Base-by-base conservation (phyloP, 1,140 invertebrate genomes). In the Lysiphlebus fabarum region DNA sequence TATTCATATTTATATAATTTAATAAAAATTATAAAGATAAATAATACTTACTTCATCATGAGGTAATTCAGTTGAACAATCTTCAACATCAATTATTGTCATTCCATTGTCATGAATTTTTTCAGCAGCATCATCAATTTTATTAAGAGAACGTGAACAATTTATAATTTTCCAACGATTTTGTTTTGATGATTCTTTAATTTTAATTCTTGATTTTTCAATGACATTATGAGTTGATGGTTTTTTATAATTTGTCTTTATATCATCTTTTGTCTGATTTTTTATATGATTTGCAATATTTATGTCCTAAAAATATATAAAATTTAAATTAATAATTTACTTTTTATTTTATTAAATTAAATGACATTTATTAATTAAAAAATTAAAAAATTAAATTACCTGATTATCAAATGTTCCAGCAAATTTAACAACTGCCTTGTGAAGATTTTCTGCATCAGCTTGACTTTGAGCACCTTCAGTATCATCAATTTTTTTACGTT, bases 401-500 rank as follows among this genome's bases (percentile, higher is more conserved):
- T 72, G 67, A 70, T 74, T 68, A 45, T 81, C 66, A 6, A 84
- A 66, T 11, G 84, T 85, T 61, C 82, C 83, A 17, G 82, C 82
- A 67, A 85, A 83, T 66, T 82, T 82, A 0, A 84, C 67, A 54
- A 85, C 71, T 42, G 82, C 70, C 9, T 74, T 78, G 6, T 78
- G 43, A 64, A 76, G 57, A 9, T 42, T 53, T 6, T 7, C n/a
- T 38, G 7, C 6, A 7, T 61, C 26, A 6, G 62, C 7, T 7
- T 47, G 45, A 26, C 2, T 4, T 2, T 26, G 17, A n/a, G 56
- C 37, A 4, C 48, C 44, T 56, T 71, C 55, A n/a, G 67, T 53
- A 5, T 42, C 26, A 5, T 72, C 72, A 34, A 70, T 61, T 75
- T 83, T 83, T 47, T 72, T 70, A 26, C 74, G 17, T 26, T 26